These are phyloP conservation scores for Tetragnatha versicolor DNA, from an alignment of 1,140 invertebrate genomes.

Conservation along the genomic window DNA sequence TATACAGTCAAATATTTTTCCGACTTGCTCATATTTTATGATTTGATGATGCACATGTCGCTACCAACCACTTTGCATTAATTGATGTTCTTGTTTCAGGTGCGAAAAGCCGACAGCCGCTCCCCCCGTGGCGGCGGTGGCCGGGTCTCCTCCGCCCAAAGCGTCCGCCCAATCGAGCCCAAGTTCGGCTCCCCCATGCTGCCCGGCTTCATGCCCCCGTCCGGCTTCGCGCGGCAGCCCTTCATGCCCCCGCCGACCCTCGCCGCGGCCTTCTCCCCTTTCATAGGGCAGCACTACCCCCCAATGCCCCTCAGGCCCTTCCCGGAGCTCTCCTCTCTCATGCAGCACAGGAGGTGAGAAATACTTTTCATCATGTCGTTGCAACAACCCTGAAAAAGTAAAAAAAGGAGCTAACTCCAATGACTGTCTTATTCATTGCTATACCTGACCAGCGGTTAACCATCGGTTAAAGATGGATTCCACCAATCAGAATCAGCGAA, in stretches of 20 bases:
- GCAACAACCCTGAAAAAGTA: too few species aligned
- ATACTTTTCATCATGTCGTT: too few species aligned
- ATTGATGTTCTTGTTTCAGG: conserved; percentile 30
- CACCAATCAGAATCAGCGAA: too few species aligned
- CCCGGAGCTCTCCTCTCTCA: conserved; percentile 28
- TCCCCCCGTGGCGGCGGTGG: conserved; percentile 25
- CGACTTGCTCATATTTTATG: too few species aligned
- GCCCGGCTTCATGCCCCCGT: conserved; percentile 3
- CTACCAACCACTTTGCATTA: too few species aligned
- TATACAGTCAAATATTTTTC: too few species aligned
- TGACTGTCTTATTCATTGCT: too few species aligned
- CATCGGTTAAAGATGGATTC: too few species aligned
- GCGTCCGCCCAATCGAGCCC: conserved; percentile 57
- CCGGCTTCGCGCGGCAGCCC: conserved; percentile 32
- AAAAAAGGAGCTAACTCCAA: too few species aligned
- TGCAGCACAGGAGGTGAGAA: conserved; percentile 46
- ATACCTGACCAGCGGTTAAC: too few species aligned
- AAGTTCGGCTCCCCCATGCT: conserved; percentile 44
- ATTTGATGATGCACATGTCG: too few species aligned
- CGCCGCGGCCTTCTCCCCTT: background rate
- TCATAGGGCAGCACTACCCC: conserved; percentile 10
- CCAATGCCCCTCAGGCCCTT: conserved; percentile 41
- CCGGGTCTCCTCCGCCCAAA: conserved; percentile 32
- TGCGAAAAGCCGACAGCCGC: conserved; percentile 52
- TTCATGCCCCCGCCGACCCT: conserved; percentile 32